These are phyloP conservation scores for Tursiops truncatus DNA, from an alignment of 2,113 vertebrate genomes.

Conservation along the genomic window DNA sequence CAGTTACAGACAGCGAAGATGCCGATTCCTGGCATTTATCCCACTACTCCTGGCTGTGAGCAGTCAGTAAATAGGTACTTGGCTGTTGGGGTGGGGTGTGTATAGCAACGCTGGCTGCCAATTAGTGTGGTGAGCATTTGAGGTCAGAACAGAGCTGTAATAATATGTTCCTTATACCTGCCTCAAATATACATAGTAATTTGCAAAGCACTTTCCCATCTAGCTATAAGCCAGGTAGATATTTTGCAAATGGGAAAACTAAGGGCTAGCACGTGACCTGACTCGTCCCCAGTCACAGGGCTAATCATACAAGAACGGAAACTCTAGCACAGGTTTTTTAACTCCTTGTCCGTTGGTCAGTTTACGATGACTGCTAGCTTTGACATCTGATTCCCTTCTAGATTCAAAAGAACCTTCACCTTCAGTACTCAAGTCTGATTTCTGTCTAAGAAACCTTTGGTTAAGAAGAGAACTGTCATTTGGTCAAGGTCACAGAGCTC, in stretches of 20 bases:
- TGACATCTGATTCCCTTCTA: neutral
- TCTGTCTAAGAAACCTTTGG: neutral
- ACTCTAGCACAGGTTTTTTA: neutral
- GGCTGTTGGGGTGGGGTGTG: neutral
- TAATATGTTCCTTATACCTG: neutral
- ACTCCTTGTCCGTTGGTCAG: neutral
- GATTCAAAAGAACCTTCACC: neutral
- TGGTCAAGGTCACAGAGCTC: neutral
- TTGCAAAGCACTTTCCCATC: neutral
- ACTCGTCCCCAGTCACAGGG: neutral
- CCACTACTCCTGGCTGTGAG: neutral
- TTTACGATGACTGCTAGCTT: neutral
- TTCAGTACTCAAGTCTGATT: neutral
- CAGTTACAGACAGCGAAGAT: neutral
- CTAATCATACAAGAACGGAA: neutral
- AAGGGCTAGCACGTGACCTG: neutral
- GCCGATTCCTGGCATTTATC: neutral
- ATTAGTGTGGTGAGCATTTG: neutral
- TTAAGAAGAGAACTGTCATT: neutral
- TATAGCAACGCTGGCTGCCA: neutral
- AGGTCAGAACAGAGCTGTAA: neutral
- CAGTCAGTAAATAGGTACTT: neutral
- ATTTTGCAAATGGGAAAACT: neutral
- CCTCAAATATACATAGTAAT: slow-evolving; percentile 4
- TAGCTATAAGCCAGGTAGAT: neutral